Percentiles rank a stretch among this genome's conserved stretches.
Conservation (phyloP, 2,797 vertebrate species). For the Botia kubotai region DNA sequence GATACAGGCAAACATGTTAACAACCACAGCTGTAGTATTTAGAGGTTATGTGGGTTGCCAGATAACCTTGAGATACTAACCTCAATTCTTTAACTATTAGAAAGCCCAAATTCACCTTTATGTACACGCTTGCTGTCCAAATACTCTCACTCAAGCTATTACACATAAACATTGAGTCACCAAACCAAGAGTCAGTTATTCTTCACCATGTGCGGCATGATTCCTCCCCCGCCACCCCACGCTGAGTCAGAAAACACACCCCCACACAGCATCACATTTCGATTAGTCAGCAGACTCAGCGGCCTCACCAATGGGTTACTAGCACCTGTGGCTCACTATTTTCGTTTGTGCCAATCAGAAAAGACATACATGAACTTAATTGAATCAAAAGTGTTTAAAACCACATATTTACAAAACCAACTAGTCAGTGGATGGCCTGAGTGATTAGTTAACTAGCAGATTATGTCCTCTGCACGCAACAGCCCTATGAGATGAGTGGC, state of each 20-base stretch:
- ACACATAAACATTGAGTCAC: background rate
- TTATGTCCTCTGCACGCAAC: background rate
- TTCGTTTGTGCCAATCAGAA: background rate
- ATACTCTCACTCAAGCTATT: background rate
- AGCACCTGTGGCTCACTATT: background rate
- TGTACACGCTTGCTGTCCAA: background rate
- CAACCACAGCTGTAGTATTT: too few relatives aligned
- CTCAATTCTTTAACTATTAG: too few relatives aligned
- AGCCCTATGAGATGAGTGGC: background rate
- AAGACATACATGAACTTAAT: background rate
- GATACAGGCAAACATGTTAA: too few relatives aligned
- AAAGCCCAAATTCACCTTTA: background rate
- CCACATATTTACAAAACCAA: background rate
- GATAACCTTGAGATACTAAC: too few relatives aligned
- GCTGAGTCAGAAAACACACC: constrained; percentile 45
- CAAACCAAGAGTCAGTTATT: background rate
- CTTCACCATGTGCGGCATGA: background rate
- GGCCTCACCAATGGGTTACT: constrained; percentile 20
- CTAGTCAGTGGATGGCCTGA: background rate
- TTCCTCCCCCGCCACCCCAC: constrained; percentile 2
- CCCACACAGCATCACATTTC: constrained; percentile 23
- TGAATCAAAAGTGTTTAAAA: background rate
- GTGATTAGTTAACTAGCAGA: background rate
- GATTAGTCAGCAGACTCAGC: constrained; percentile 46
- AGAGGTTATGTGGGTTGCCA: too few relatives aligned